Base-by-base conservation (phyloP, 2,888 invertebrate species). In the Cerceris rybyensis region DNA sequence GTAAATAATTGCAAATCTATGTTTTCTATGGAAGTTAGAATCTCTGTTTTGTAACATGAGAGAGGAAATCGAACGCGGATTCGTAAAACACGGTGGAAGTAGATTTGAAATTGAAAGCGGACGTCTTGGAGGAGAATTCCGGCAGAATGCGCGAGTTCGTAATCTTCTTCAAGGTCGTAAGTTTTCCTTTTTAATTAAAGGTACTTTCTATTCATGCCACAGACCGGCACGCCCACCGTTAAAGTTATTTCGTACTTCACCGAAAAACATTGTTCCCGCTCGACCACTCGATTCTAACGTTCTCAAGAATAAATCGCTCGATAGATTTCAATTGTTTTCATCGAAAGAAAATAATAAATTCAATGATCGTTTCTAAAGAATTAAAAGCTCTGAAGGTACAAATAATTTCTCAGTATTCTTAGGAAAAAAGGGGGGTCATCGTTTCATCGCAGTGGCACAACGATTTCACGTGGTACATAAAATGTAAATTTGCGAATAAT, bases 171-270 rank as follows among this genome's bases (percentile, higher is more conserved):
- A 57, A 67, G 80, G 74, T 78, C 81, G 82, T 86, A 86, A 87
- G 83, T 86, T 87, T 67, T 87, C 83, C 82, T 87, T 88, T 89
- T 89, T 88, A 89, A 88, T 88, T 89, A 87, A 87, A 86, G 85
- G 85, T 84, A 81, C 87, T 87, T 88, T 84, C 84, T 86, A 86
- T 86, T 84, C 85, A 81, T 86, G 83, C 84, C 71, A 43, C 65
- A 63, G 79, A 71, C 69, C 67, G 79, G 78, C 83, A 84, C 85
- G 86, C 85, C 85, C 85, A 73, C 78, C 55, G 57, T 63, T 59
- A 78, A 84, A 86, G 82, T 86, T 85, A 83, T 86, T 83, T 78
- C 80, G 75, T 78, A 71, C 71, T 80, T 80, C 73, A 50, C 66
- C 86, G 73, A 86, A 84, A 79, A 84, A 70, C 69, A 75, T 52